Evolutionary conservation across 2,888 invertebrate genomes (phyloP), one percentile per base, ranked within the genome.

Genomic region (Chalcosyrphus nemorum): DNA sequence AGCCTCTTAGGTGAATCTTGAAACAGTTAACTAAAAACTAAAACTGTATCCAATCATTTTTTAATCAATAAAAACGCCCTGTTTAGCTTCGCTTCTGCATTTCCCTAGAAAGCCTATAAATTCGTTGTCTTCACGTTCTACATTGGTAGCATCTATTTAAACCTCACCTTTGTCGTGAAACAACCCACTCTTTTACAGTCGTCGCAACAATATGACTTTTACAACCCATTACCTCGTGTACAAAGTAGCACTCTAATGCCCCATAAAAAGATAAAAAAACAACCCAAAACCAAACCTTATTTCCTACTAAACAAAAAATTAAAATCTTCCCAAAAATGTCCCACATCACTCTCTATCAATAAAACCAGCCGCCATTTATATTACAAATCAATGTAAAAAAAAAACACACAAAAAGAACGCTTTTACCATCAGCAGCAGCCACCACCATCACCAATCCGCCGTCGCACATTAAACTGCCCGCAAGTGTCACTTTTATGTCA

Each of bases 401-500:
- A 65, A 52, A 35, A 56, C 13, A 9, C 2, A 65, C 50, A 54
- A n/a, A 21, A 27, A 41, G 50, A 32, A 52, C 50, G 5, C 6
- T 29, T 74, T 50, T 47, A 59, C 65, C 45, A 65, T 59, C 70
- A 71, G 35, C 57, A 66, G 59, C 32, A 77, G 66, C 66, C 32
- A 32, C 27, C 63, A 29, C 66, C 86, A 86, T 86, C 86, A 87
- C 88, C 41, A 56, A 59, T 52, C 61, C 63, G n/a, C 63, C 61
- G 65, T 66, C 65, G 71, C 61, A 77, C 82, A 72, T 78, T 84
- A 80, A 80, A 72, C 32, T 35, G 70, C 70, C 74, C 66, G 54
- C 80, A 70, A 84, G 80, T 80, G 84, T 84, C 84, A 84, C 74
- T 80, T 84, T 84, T 80, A 80, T 84, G 80, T 84, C 84, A 80